Conservation (phyloP, 2,113 vertebrate species). For the Terrapene triunguis region DNA sequence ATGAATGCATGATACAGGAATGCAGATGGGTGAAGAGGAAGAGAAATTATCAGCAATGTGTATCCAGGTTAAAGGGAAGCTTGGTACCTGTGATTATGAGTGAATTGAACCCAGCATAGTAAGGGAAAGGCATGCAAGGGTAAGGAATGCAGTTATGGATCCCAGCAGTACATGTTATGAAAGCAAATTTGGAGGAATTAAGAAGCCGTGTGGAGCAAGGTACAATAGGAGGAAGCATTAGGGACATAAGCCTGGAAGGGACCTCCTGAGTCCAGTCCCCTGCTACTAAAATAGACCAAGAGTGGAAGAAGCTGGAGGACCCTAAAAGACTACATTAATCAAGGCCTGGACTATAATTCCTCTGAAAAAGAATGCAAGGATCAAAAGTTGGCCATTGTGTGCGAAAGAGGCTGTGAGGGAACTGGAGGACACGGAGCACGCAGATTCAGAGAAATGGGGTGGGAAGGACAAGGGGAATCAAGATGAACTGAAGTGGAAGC, state of each 20-base stretch:
- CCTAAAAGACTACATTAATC: background rate
- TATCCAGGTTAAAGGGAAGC: background rate
- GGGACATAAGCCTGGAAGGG: background rate
- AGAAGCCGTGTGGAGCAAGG: background rate
- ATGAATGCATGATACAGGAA: background rate
- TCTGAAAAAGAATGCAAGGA: background rate
- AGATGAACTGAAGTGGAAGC: background rate
- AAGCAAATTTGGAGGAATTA: background rate
- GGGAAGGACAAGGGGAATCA: background rate
- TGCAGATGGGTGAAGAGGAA: background rate
- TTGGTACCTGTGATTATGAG: background rate
- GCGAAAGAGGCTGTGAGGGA: background rate
- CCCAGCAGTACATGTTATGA: accelerated
- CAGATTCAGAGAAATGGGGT: background rate
- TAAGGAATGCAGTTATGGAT: accelerated
- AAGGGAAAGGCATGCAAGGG: background rate
- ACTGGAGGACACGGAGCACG: background rate
- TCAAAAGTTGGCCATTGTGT: background rate
- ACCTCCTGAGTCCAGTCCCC: background rate
- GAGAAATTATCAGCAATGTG: background rate
- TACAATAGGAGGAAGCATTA: background rate
- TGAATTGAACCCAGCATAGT: background rate
- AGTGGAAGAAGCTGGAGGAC: background rate
- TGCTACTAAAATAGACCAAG: background rate
- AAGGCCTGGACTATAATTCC: background rate